Conservation (phyloP, 2,888 invertebrate genomes). For the Periphyllus acericola region DNA sequence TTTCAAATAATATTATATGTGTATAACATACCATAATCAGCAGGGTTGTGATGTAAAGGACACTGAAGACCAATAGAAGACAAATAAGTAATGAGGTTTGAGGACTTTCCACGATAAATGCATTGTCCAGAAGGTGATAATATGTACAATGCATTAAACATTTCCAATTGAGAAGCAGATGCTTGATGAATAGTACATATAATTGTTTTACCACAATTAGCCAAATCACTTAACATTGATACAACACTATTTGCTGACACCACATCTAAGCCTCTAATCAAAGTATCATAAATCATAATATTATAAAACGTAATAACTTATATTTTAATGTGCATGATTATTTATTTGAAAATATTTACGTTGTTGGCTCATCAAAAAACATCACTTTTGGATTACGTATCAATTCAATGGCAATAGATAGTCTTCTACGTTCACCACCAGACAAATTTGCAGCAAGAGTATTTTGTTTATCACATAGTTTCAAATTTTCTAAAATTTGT, state of each 20-base stretch:
- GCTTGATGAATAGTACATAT: conserved; percentile 93
- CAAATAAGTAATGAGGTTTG: conserved; percentile 81
- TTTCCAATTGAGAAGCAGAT: conserved; percentile 83
- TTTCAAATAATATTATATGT: background rate
- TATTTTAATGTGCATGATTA: background rate
- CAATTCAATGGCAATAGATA: conserved; percentile 50
- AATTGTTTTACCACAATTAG: conserved; percentile 85
- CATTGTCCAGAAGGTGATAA: conserved; percentile 79
- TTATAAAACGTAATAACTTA: background rate
- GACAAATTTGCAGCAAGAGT: conserved; percentile 31
- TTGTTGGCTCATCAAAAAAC: conserved; percentile 59
- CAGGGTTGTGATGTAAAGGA: conserved; percentile 90
- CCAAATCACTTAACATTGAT: conserved; percentile 81
- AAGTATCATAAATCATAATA: conserved; percentile 39
- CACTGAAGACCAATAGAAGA: conserved; percentile 72
- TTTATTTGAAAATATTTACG: conserved; percentile 22
- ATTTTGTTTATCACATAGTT: conserved; percentile 41
- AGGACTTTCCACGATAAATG: conserved; percentile 81
- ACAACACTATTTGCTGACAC: conserved; percentile 86
- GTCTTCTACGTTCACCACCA: conserved; percentile 50
- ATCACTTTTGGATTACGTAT: conserved; percentile 59
- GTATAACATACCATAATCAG: conserved; percentile 78
- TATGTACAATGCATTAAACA: conserved; percentile 90
- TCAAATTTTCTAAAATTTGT: conserved; percentile 53
- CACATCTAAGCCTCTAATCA: conserved; percentile 80